Evolutionary conservation across 2,888 invertebrate species (phyloP).

Genomic region (Lithodes maja): DNA sequence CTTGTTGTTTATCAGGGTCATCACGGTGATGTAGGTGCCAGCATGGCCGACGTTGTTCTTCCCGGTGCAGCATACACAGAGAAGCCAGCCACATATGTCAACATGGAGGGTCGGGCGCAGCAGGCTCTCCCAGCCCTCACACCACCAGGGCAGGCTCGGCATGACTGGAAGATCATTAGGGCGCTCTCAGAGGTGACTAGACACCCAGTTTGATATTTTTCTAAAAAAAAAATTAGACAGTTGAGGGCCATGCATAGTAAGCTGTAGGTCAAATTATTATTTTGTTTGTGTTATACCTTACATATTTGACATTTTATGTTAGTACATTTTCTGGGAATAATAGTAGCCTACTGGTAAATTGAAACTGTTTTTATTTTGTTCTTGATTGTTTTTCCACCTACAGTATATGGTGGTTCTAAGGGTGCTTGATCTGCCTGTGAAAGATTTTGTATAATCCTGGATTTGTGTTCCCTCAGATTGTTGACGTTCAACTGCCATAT

Average conservation of each 20-base stretch:
- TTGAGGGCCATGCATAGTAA: no score
- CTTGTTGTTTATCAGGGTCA: conserved; percentile 94
- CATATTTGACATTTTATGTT: no score
- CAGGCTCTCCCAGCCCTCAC: conserved; percentile 90
- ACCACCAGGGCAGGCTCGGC: conserved; percentile 93
- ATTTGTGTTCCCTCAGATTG: conserved; percentile 75
- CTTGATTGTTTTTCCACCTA: background rate
- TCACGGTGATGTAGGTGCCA: conserved; percentile 96
- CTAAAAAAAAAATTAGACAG: no score
- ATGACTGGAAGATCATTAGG: conserved; percentile 98
- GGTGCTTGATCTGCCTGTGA: no score
- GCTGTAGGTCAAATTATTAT: no score
- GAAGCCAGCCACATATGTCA: conserved; percentile 81
- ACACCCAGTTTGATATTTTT: no score
- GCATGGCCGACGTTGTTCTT: conserved; percentile 92
- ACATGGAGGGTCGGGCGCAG: conserved; percentile 97
- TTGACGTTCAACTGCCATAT: conserved; percentile 86
- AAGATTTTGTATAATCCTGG: no score
- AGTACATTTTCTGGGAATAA: background rate
- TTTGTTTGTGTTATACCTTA: no score
- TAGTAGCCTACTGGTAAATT: background rate
- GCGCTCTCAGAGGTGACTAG: conserved; percentile 91
- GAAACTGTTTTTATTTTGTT: background rate
- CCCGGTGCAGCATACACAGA: conserved; percentile 99
- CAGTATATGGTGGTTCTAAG: no score